These are phyloP conservation scores for Zosterops lateralis DNA, from an alignment of 2,113 vertebrate species.

Conservation along the genomic window DNA sequence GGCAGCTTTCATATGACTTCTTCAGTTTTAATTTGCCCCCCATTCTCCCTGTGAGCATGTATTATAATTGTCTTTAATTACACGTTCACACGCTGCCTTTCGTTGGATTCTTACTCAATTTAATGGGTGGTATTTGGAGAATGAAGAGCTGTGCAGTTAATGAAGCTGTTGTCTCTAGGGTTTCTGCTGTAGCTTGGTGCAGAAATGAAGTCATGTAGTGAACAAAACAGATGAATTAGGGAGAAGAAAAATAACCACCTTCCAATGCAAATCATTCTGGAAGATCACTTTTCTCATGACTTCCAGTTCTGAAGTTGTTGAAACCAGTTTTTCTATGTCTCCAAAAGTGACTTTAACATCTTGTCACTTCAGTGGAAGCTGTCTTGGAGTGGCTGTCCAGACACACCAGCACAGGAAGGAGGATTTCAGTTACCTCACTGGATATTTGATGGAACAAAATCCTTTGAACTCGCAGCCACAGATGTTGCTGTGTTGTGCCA, in stretches of 20 bases:
- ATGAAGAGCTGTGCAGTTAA: neutral
- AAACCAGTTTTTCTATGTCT: neutral
- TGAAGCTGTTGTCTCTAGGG: neutral
- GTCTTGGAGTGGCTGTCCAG: neutral
- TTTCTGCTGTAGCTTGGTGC: neutral
- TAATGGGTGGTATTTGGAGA: neutral
- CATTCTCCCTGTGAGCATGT: neutral
- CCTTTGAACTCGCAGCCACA: neutral
- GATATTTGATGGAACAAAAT: neutral
- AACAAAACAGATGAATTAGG: neutral
- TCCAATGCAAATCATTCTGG: neutral
- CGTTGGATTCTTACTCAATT: neutral
- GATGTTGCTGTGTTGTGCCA: neutral
- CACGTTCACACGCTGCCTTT: neutral
- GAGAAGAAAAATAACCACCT: neutral
- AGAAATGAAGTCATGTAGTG: neutral
- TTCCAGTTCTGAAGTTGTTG: neutral
- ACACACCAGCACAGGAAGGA: neutral
- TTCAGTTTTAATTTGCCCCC: constrained; percentile 2
- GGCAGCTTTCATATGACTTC: neutral
- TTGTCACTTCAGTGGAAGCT: neutral
- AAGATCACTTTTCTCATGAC: neutral
- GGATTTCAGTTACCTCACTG: neutral
- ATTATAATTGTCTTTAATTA: constrained; percentile 33
- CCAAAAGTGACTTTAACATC: neutral